Base-by-base conservation (phyloP, 2,113 vertebrate species). In the Fulmarus glacialis region DNA sequence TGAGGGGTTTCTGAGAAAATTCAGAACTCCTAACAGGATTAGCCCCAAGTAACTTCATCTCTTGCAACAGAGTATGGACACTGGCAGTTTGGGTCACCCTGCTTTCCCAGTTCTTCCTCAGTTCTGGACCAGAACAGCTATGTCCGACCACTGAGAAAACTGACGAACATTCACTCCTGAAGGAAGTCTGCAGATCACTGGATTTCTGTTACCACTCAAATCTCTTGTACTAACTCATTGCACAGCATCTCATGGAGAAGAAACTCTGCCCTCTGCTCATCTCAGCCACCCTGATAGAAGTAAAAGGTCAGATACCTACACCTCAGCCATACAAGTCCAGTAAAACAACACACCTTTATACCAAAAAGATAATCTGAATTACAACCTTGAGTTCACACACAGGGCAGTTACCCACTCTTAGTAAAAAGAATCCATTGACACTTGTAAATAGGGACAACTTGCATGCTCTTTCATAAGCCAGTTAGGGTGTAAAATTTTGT, bases 101-200 rank as follows among this genome's bases (percentile, higher is more conserved):
- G 64, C 42, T 42, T n/a, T 63, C 77, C 68, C 79, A 84, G 30
- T 50, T 36, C 50, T 40, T 30, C 36, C 27, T 63, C 62, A 81
- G 5, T 45, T 59, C 68, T 84, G 45, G 85, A 12, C 16, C 55
- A 81, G 30, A 91, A 48, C 53, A 68, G 43, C 75, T n/a, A 38
- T 8, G 13, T 34, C 30, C 81, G 87, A 75, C 48, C 59, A 32
- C 64, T 59, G 43, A 47, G 24, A 67, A 84, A 43, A 78, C 32
- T 7, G 7, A 71, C 0, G 0, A 87, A 13, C 59, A 6, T 6
- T 19, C 2, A 0, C 22, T 63, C 56, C 12, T 45, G 64, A 19
- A 83, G 64, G 36, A 45, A 68, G 56, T 26, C 75, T 48, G n/a
- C 38, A 75, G 42, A 48, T 59, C 34, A 15, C 15, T 26, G 43